These are phyloP conservation scores for Orthonevra nobilis DNA, from an alignment of 2,888 invertebrate genomes.

Conservation along the genomic window DNA sequence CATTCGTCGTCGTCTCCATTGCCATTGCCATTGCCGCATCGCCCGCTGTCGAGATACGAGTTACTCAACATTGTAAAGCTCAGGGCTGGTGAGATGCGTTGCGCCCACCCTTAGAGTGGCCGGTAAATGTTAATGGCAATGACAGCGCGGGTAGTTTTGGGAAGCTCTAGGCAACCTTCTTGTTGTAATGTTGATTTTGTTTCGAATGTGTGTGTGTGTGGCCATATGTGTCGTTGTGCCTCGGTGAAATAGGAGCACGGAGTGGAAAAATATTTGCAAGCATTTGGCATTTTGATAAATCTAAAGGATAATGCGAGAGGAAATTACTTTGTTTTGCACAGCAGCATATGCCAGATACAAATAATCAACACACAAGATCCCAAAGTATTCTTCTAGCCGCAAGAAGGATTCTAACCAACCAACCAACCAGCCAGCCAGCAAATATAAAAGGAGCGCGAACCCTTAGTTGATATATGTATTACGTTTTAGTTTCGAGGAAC, in stretches of 20 bases:
- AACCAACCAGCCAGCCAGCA: no score
- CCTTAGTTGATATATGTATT: conserved; percentile 53
- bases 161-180: neutral
- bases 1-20: conserved; percentile 57
- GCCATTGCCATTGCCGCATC: conserved; percentile 4
- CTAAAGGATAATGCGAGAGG: conserved; percentile 51
- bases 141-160: conserved; percentile 41
- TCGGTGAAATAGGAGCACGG: conserved; percentile 3
- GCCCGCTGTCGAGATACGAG: no score
- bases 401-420: conserved; percentile 39
- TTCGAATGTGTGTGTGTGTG: conserved; percentile 45
- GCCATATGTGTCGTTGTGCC: conserved; percentile 57
- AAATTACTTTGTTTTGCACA: conserved; percentile 65
- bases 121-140: conserved; percentile 69
- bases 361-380: conserved; percentile 61
- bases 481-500: conserved; percentile 31
- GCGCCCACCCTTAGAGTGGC: conserved; percentile 54
- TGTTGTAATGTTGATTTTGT: conserved; percentile 19
- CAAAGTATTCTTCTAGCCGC: conserved; percentile 55
- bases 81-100: conserved; percentile 45
- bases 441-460: neutral
- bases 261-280: conserved; percentile 55
- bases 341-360: conserved; percentile 36
- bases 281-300: conserved; percentile 51
- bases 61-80: conserved; percentile 35